A percentile compares a stretch with the other conserved stretches of the same genome.
phyloP scores from a whole-genome alignment of 1,140 invertebrate genomes.

The Wiebesia pumilae region DNA sequence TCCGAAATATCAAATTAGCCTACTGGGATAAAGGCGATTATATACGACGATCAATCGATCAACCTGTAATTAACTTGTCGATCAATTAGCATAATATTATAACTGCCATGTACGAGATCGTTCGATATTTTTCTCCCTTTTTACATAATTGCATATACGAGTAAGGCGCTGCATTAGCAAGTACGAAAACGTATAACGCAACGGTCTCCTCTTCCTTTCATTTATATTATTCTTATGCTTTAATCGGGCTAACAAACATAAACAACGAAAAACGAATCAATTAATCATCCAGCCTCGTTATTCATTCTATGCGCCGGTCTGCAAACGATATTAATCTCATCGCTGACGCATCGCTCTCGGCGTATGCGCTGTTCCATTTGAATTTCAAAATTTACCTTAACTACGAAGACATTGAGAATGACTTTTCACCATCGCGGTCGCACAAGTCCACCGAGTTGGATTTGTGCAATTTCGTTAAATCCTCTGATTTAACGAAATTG shows the following conservation, averaged over 20 bases:
- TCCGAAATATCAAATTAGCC: background rate
- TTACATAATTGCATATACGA: background rate
- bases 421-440: no score
- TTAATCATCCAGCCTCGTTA: conserved; percentile 3
- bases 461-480: no score
- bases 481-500: no score
- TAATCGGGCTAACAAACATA: background rate
- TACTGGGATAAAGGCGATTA: background rate
- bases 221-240: background rate
- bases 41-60: background rate
- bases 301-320: background rate
- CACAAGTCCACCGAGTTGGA: no score
- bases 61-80: conserved; percentile 3
- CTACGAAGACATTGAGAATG: no score
- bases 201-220: background rate
- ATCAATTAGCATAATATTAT: conserved; percentile 12
- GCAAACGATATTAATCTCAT: conserved; percentile 15
- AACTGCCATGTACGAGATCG: background rate
- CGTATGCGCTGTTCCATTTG: background rate
- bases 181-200: background rate
- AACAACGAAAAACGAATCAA: background rate
- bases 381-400: no score
- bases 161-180: background rate
- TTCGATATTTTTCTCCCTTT: background rate
- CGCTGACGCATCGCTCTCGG: background rate